Base-by-base conservation (phyloP, 1,140 invertebrate genomes). In the Drosophila suzukii region DNA sequence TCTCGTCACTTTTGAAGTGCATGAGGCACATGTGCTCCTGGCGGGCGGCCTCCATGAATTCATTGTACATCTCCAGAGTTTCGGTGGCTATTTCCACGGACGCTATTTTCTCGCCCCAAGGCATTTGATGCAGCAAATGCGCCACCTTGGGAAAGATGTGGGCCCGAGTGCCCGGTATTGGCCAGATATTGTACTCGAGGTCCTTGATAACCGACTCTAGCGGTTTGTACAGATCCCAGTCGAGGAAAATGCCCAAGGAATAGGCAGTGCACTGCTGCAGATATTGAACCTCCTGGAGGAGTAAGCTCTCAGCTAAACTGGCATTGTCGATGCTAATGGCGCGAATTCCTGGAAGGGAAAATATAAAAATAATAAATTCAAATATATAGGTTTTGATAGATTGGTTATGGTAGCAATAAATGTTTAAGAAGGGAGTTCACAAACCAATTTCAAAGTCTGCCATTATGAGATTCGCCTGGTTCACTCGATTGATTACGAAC, bases 371-470 rank as follows among this genome's bases (percentile, higher is more conserved):
- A 1, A 15, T 10, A 24, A 5, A 27, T 20, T 30, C 36, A 13
- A 11, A 10, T 12, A 12, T 32, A 57, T 44, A 41, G 56, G 47
- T 17, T 4, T 13, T 27, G 34, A 3, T 36, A 11, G 6, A 7
- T 8, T 8, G 10, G 11, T 10, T 36, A 11, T 36, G 6, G 8
- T 8, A 4, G 8, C 3, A 36, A 36, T 43, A n/a, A n/a, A 43
- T n/a, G 6, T 39, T n/a, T n/a, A 39, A 2, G 4, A n/a, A 4
- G 6, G 5, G 2, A 3, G 5, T 43, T 10, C 13, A 51, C 75
- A 73, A 47, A 91, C 91, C 91, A 72, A 92, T 75, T 89, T 92
- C 78, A 81, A 92, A 92, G 75, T 92, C 86, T 3, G 89, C 89
- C 30, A 75, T 78, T 12, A 92, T 66, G 2, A 92, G 56, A 68